A percentile compares a stretch with the other conserved stretches of the same genome.
phyloP scores from a whole-genome alignment of 1,140 invertebrate species.

The Listronotus bonariensis region DNA sequence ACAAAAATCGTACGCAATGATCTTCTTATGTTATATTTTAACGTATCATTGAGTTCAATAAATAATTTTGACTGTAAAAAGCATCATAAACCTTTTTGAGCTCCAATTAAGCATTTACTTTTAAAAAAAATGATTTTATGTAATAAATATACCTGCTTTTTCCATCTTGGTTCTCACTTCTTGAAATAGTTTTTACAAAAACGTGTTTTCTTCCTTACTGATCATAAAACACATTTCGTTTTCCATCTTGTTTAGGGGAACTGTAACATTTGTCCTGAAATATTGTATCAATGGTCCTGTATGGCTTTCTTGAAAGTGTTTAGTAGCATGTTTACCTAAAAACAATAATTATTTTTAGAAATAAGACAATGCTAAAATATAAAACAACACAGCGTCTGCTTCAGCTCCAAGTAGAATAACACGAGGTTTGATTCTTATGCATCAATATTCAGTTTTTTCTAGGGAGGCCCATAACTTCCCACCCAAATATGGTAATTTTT shows the following conservation, averaged over 20 bases:
- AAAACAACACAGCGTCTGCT: no score
- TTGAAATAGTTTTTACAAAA: slow-evolving; percentile 39
- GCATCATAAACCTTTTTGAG: no score
- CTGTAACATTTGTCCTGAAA: slow-evolving; percentile 39
- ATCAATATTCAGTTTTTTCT: no score
- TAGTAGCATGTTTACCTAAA: slow-evolving; percentile 40
- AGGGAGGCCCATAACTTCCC: no score
- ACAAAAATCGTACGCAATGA: no score
- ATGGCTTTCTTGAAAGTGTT: slow-evolving; percentile 48
- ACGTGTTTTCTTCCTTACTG: slow-evolving; percentile 31
- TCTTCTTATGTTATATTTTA: no score
- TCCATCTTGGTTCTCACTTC: slow-evolving; percentile 2
- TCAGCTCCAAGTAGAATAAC: no score
- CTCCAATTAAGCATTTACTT: no score
- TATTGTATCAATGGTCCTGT: slow-evolving; percentile 50
- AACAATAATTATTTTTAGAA: slow-evolving; percentile 13
- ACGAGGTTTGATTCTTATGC: no score
- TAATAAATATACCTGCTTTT: slow-evolving; percentile 20
- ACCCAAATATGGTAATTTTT: not conserved
- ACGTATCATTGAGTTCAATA: no score
- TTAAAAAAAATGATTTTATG: not conserved
- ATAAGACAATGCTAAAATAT: no score
- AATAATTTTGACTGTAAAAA: no score
- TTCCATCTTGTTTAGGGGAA: slow-evolving; percentile 34
- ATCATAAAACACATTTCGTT: slow-evolving; percentile 40